Evolutionary conservation across 2,113 vertebrate species (phyloP), one percentile per base, ranked within the genome.

Genomic region (Actinemys pallida): DNA sequence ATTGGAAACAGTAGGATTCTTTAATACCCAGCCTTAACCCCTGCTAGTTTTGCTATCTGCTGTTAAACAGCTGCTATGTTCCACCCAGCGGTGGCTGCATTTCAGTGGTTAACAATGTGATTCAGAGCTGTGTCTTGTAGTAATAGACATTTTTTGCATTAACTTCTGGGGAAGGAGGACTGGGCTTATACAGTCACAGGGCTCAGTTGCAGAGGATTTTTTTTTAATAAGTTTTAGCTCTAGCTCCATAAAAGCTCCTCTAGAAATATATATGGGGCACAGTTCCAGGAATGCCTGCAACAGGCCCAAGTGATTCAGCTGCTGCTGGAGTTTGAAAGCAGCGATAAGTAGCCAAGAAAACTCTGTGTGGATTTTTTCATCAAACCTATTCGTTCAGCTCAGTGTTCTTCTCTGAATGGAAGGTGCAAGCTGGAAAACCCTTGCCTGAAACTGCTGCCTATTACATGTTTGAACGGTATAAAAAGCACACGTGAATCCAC

Each of bases 391-490:
- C 9, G 5, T 39, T 39, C 17, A 72, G 20, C n/a, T 39, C 65
- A 19, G 22, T 2, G 69, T 16, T 80, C 6, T 12, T 81, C 50
- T 16, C 5, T 75, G 86, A 52, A 47, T 86, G n/a, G 54, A 72
- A 7, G 24, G 16, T 0, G 0, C 0, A 3, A 84, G 22, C 6
- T 65, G 45, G 76, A 91, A 88, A 52, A 8, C 54, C 85, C n/a
- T 54, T 56, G 20, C 59, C n/a, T 89, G 86, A 84, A 96, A 39
- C 83, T 83, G 85, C 31, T 42, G 88, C 22, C 86, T 81, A 62
- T 39, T 10, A 65, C 65, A 10, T 24, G 53, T 50, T 76, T 86
- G 75, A 87, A n/a, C 2, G 79, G 49, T 39, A 10, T 49, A 8
- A 92, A 50, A 83, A 6, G 59, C 52, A 8, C 45, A 25, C 76